phyloP scores from a whole-genome alignment of 2,113 vertebrate genomes.

The Ornithorhynchus anatinus region DNA sequence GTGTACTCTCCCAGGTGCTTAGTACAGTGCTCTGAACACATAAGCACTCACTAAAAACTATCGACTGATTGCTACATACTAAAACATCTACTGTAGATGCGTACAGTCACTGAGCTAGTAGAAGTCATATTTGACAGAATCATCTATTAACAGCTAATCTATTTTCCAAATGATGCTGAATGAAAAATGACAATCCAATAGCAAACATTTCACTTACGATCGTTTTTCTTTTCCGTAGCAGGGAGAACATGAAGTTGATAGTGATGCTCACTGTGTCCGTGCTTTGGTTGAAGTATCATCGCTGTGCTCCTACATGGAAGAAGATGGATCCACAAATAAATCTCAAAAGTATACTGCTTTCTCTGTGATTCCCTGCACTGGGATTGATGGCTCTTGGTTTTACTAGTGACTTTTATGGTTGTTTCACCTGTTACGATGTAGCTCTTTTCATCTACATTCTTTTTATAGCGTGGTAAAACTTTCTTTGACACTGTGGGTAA shows the following conservation, averaged over 20 bases:
- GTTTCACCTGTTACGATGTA: conserved; percentile 5
- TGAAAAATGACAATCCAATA: neutral
- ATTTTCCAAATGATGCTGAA: conserved; percentile 1
- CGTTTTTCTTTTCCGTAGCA: conserved; percentile 14
- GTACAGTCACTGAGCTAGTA: no score
- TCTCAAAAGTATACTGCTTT: conserved; percentile 70
- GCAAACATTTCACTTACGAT: conserved; percentile 7
- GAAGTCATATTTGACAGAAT: neutral
- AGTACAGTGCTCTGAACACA: no score
- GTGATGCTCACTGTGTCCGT: conserved; percentile 63
- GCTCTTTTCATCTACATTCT: neutral
- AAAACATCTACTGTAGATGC: no score
- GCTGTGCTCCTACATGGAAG: conserved; percentile 58
- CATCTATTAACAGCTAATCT: neutral
- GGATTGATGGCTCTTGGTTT: no score
- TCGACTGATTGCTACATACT: no score
- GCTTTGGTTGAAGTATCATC: conserved; percentile 60
- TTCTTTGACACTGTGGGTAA: neutral
- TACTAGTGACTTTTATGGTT: neutral
- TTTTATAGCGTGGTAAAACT: neutral
- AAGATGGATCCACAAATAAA: conserved; percentile 59
- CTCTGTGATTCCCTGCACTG: neutral
- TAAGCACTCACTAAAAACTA: no score
- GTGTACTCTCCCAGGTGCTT: no score
- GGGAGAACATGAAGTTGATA: conserved; percentile 74